Evolutionary conservation across 2,113 vertebrate species (phyloP).

Genomic region (Anser cygnoides): DNA sequence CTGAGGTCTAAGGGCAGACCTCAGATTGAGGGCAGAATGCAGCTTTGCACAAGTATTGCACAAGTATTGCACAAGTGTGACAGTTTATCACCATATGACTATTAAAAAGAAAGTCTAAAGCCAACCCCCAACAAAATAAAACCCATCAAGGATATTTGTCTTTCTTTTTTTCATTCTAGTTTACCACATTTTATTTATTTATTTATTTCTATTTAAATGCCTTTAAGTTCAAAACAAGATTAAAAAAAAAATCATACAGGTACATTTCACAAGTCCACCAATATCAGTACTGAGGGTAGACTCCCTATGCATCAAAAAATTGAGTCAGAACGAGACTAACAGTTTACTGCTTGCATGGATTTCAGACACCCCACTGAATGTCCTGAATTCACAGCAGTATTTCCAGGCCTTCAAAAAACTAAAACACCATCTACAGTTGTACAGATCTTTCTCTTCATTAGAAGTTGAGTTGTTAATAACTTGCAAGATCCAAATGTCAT

Average conservation of each 20-base stretch:
- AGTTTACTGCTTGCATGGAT: background rate
- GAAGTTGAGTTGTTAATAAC: background rate
- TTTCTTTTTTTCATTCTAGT: background rate
- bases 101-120: background rate
- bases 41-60: background rate
- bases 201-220: background rate
- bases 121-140: background rate
- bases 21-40: background rate
- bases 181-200: background rate
- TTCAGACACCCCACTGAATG: background rate
- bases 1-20: background rate
- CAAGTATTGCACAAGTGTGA: background rate
- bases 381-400: background rate
- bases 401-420: background rate
- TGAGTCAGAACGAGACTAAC: background rate
- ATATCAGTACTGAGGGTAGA: background rate
- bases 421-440: background rate
- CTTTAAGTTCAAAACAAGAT: background rate
- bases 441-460: background rate
- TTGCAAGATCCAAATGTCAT: background rate
- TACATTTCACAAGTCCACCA: background rate
- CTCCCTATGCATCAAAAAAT: background rate
- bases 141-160: rapidly evolving
- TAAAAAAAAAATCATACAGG: background rate
- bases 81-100: background rate